Base-by-base conservation (phyloP, 2,113 vertebrate species). In the Antechinus flavipes region DNA sequence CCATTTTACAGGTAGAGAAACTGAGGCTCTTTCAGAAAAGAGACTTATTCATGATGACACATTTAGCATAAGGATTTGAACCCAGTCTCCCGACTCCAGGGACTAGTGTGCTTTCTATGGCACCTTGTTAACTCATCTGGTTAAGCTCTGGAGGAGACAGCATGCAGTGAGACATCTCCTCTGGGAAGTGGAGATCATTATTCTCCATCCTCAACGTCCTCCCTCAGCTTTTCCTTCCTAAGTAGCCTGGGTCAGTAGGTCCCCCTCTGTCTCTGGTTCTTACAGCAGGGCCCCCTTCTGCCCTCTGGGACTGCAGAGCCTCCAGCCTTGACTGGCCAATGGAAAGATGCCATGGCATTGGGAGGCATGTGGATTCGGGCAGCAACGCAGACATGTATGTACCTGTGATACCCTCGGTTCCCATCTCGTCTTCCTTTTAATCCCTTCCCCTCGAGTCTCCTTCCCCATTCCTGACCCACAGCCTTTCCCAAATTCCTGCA, bases 281-380 rank as follows among this genome's bases (percentile, higher is more conserved):
- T 9, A 58, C 56, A 27, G 9, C 58, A 68, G 58, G 30, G 16
- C 68, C 68, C 68, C 7, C 35, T n/a, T 7, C 30, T 10, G 30
- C 68, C 3, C 24, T 76, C n/a, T 8, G n/a, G n/a, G 35, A 42
- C 7, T n/a, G 1, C 30, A n/a, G 16, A 35, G 61, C 61, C 35
- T 76, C n/a, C 8, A 22, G n/a, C 68, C n/a, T 42, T 23, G 19
- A 22, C 68, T 42, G 19, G 19, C n/a, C 68, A 22, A 42, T 84
- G 68, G n/a, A 84, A 84, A 23, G n/a, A 23, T 23, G 35, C 68
- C 68, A 42, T 23, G 68, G 23, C 68, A 42, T 23, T 22, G 68
- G 53, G 56, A 61, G 55, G 61, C 93, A 49, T 23, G 93, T 89
- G 95, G 91, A 91, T 54, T 42, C 93, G 14, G 96, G 95, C 49